Conservation (phyloP, 2,888 invertebrate genomes). For the Flabesymbios commensalis region DNA sequence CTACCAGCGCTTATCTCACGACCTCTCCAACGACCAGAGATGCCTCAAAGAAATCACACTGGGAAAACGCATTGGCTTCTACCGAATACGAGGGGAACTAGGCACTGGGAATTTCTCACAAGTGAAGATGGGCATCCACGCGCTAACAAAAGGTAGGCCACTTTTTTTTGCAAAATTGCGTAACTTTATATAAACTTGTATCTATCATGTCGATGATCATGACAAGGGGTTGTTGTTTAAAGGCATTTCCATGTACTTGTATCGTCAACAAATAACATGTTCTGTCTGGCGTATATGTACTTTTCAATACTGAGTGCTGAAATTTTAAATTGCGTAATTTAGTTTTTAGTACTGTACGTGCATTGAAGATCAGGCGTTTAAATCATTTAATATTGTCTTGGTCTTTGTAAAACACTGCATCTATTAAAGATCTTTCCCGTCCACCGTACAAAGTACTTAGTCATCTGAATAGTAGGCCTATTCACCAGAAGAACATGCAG, state of each 20-base stretch:
- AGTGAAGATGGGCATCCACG: conserved; percentile 76
- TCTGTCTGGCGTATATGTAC: no score
- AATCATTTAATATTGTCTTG: background rate
- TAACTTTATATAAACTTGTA: background rate
- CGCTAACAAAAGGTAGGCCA: conserved; percentile 71
- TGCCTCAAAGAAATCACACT: conserved; percentile 69
- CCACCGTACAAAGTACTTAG: no score
- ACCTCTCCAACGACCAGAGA: conserved; percentile 52
- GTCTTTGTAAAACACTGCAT: no score
- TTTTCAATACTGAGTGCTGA: no score
- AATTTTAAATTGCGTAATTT: no score
- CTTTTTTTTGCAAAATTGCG: background rate
- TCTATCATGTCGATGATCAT: background rate
- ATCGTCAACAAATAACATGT: no score
- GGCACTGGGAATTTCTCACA: conserved; percentile 80
- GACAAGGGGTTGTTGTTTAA: background rate
- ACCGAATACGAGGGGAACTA: conserved; percentile 75
- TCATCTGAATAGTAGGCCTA: no score
- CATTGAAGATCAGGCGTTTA: no score
- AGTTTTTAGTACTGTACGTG: no score
- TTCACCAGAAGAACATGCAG: no score
- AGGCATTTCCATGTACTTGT: no score
- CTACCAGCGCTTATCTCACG: conserved; percentile 51
- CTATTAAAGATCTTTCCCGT: no score
- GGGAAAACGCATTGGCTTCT: conserved; percentile 75